A percentile compares a stretch with the other conserved stretches of the same genome.
Conservation (phyloP, 2,113 vertebrate species). For the Arvicanthis niloticus region DNA sequence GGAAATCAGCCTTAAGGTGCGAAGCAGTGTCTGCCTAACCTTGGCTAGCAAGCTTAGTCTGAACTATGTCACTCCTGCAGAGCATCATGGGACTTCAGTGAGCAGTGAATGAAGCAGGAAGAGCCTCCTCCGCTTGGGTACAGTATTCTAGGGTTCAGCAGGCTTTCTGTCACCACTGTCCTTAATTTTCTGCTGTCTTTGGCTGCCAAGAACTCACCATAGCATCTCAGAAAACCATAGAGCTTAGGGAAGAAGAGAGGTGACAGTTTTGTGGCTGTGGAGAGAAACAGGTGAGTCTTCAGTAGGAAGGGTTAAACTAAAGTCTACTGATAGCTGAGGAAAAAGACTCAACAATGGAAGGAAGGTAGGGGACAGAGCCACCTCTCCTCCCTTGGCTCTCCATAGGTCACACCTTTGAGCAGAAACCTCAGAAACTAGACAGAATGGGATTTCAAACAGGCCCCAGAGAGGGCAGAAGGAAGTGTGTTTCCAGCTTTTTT, state of each 20-base stretch:
- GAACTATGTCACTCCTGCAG: neutral
- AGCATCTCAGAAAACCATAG: neutral
- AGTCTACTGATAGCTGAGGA: neutral
- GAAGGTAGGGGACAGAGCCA: accelerated
- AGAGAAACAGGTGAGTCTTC: neutral
- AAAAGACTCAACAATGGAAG: neutral
- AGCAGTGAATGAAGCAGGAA: accelerated
- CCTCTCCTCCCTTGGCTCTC: neutral
- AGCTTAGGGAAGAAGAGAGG: neutral
- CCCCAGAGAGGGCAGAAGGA: neutral
- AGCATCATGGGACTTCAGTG: accelerated
- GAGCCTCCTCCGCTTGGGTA: neutral
- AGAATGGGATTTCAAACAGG: no score
- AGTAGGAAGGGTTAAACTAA: neutral
- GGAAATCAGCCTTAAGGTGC: neutral
- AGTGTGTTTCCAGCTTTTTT: neutral
- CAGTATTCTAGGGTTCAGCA: neutral
- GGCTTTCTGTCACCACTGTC: no score
- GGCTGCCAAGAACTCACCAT: neutral
- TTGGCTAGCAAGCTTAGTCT: neutral
- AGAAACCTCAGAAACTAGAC: neutral
- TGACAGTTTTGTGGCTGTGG: neutral
- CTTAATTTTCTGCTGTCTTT: neutral
- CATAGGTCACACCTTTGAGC: accelerated
- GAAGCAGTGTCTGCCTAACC: neutral